Percentiles rank a stretch among this genome's conserved stretches.
Evolutionary conservation across 2,888 invertebrate species (phyloP).

Genomic region (Patella caerulea): DNA sequence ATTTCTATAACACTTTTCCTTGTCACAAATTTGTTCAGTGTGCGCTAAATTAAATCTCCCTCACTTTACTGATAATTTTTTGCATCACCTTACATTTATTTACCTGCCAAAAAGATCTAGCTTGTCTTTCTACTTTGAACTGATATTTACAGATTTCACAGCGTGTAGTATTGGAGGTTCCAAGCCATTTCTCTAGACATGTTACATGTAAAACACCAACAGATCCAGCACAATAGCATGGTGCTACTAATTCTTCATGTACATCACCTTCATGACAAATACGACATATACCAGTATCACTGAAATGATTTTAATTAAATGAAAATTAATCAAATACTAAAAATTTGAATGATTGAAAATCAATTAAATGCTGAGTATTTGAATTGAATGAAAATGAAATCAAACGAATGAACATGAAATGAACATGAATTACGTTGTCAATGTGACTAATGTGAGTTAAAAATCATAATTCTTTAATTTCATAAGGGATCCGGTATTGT

Average conservation of each 20-base stretch:
- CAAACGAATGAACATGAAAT: no score
- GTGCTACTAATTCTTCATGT: conserved; percentile 74
- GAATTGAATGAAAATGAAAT: no score
- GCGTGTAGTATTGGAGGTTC: conserved; percentile 79
- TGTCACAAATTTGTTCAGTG: no score
- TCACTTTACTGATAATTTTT: neutral
- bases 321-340: no score
- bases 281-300: conserved; percentile 70
- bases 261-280: conserved; percentile 75
- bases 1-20: no score
- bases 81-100: conserved; percentile 13
- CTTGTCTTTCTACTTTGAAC: conserved; percentile 78
- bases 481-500: no score
- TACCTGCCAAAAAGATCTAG: conserved; percentile 73
- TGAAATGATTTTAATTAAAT: conserved; percentile 8
- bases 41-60: neutral
- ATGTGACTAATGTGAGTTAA: no score
- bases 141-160: conserved; percentile 83
- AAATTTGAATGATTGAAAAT: no score
- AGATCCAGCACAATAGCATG: conserved; percentile 78
- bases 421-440: no score
- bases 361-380: no score
- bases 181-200: conserved; percentile 83
- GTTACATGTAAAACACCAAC: conserved; percentile 82
- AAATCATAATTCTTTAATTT: no score